These are phyloP conservation scores for Pseudonaja textilis DNA, from an alignment of 2,113 vertebrate species.

Conservation along the genomic window DNA sequence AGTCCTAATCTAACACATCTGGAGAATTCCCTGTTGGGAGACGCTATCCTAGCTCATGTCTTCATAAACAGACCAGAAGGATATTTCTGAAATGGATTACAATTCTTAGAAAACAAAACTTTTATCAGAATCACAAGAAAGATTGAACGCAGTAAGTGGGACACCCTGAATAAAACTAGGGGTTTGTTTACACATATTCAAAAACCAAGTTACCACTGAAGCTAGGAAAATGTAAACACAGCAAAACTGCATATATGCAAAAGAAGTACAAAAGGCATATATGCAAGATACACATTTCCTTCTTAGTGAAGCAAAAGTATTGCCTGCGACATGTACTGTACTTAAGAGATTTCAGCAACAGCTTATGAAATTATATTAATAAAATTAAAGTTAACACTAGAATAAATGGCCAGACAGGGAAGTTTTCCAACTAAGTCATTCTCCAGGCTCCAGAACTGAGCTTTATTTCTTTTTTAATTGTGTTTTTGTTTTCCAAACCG, in stretches of 20 bases:
- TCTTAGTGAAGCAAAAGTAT: background rate
- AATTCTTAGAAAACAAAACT: background rate
- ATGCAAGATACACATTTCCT: background rate
- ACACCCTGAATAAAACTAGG: background rate
- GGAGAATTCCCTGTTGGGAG: background rate
- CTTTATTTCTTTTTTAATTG: constrained; percentile 27
- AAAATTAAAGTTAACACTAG: constrained; percentile 55
- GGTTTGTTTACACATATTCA: background rate
- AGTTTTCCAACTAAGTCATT: constrained; percentile 48
- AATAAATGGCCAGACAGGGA: constrained; percentile 47
- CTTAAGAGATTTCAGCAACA: constrained; percentile 43
- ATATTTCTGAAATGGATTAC: background rate
- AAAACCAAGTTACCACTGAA: background rate
- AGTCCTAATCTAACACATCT: background rate
- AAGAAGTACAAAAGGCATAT: background rate
- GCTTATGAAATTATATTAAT: constrained; percentile 54
- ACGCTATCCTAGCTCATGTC: background rate
- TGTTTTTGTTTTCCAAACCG: constrained; percentile 51
- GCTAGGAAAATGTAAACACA: background rate
- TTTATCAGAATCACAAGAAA: background rate
- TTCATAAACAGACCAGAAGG: background rate
- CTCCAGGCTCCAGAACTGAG: constrained; percentile 46
- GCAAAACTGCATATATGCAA: background rate
- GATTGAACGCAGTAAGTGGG: background rate
- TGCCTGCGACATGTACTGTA: constrained; percentile 20